Percentiles rank a stretch among this genome's conserved stretches.
These are phyloP conservation scores for Leucophora obtusa DNA, from an alignment of 2,888 invertebrate genomes.

Conservation along the genomic window DNA sequence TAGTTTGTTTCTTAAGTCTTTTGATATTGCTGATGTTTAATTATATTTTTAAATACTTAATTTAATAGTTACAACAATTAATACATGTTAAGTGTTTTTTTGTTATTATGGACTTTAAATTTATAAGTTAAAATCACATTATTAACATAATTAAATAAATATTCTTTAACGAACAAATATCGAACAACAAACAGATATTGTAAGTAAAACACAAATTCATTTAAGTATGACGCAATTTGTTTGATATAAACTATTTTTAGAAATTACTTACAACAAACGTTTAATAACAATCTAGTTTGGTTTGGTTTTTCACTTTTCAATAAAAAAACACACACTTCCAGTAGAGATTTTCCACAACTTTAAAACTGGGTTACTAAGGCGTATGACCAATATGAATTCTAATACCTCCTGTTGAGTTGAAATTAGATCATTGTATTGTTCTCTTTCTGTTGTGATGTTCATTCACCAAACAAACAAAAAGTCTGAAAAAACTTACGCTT, in stretches of 20 bases:
- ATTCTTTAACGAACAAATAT: background rate
- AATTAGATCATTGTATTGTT: conserved; percentile 41
- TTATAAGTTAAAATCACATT: no score
- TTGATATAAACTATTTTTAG: conserved; percentile 39
- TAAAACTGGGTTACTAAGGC: conserved; percentile 55
- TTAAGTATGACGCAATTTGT: conserved; percentile 43
- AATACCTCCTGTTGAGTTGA: conserved; percentile 41
- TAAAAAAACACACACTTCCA: background rate
- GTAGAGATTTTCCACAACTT: background rate
- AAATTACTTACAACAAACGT: conserved; percentile 19
- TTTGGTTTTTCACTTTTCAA: conserved; percentile 32
- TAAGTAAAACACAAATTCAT: background rate
- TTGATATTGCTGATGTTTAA: no score
- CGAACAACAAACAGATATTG: conserved; percentile 6
- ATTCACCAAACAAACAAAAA: conserved; percentile 18
- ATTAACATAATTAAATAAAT: no score
- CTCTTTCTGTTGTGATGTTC: conserved; percentile 21
- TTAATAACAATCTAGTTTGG: background rate
- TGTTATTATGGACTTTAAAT: no score
- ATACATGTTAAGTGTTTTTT: no score
- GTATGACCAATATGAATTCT: conserved; percentile 37
- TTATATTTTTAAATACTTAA: no score
- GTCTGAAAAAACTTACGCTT: background rate
- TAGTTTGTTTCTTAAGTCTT: no score
- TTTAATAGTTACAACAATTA: no score